Base-by-base conservation (phyloP, 2,797 vertebrate genomes). In the Anabacerthia variegaticeps region DNA sequence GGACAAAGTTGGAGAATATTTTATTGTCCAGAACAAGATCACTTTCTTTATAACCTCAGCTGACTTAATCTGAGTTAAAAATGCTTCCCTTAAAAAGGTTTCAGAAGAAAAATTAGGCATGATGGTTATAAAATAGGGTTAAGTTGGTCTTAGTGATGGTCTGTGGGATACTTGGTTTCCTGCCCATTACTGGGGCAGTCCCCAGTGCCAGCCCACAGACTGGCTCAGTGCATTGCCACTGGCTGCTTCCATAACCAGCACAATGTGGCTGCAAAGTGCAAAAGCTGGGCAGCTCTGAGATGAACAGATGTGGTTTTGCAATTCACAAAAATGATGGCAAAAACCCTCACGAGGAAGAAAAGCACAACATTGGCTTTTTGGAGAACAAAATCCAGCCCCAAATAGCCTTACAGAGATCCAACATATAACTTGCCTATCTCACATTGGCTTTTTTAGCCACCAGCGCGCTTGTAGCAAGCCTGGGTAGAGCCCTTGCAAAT, bases 201-300 rank as follows among this genome's bases (percentile, higher is more conserved):
- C 26, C 8, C 39, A 41, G 14, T 0, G 0, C 8, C 23, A 73
- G 49, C 51, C 27, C 21, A 44, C 58, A 56, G 30, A 11, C 11
- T 34, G n/a, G 23, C 34, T 81, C 67, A 36, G 26, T 16, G 32
- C 14, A 6, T 41, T 63, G 22, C 39, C 4, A 1, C 46, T 79
- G 26, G 7, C 34, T 58, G 24, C 46, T 56, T 36, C 73, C 32
- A 2, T 32, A 39, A 66, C 30, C 56, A 58, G 2, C 15, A 46
- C 17, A 13, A 18, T 2, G 18, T n/a, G 4, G 19, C 30, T 63
- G 41, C 41, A 41, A 56, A 61, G 19, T 65, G 49, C 19, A 17
- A 74, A 49, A 41, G 2, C 21, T 32, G 44, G 26, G 52, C 13
- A 62, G 51, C 27, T 18, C 55, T 69, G 51, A 69, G 66, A 51